phyloP scores from a whole-genome alignment of 2,113 vertebrate genomes.

The Ammodytes marinus region DNA sequence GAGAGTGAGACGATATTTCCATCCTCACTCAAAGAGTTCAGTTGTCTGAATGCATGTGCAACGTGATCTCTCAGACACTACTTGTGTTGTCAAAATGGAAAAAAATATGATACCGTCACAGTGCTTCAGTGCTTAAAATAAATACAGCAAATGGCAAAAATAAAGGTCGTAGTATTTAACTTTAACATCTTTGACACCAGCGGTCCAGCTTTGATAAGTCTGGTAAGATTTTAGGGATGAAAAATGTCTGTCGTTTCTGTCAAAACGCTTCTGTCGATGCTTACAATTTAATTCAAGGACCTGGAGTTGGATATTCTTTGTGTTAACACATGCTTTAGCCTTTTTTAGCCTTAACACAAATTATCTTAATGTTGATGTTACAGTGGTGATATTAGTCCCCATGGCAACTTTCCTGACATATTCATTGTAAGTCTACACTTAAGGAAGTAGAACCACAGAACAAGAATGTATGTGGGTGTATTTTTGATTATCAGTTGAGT shows the following conservation, averaged over 20 bases:
- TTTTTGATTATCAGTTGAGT: neutral
- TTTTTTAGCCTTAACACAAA: neutral
- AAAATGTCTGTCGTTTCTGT: too few species aligned
- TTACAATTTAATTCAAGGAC: neutral
- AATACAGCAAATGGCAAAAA: neutral
- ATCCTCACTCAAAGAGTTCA: conserved; percentile 2
- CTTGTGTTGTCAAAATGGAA: neutral
- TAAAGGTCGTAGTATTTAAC: neutral
- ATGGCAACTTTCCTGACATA: neutral
- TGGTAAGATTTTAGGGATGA: neutral
- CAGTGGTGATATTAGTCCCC: conserved; percentile 5
- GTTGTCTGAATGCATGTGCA: neutral
- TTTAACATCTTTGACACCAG: neutral
- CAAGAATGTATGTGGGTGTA: neutral
- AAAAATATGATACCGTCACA: neutral
- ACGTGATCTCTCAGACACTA: neutral
- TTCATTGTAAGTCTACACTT: neutral
- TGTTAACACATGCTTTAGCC: neutral
- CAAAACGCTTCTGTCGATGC: too few species aligned
- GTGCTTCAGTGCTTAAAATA: neutral
- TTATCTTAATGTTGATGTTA: neutral
- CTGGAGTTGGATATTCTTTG: neutral
- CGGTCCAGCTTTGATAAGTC: neutral
- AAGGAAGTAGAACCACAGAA: too few species aligned
- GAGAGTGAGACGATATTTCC: neutral